Conservation (phyloP, 2,888 invertebrate genomes). For the Pollenia griseotomentosa region DNA sequence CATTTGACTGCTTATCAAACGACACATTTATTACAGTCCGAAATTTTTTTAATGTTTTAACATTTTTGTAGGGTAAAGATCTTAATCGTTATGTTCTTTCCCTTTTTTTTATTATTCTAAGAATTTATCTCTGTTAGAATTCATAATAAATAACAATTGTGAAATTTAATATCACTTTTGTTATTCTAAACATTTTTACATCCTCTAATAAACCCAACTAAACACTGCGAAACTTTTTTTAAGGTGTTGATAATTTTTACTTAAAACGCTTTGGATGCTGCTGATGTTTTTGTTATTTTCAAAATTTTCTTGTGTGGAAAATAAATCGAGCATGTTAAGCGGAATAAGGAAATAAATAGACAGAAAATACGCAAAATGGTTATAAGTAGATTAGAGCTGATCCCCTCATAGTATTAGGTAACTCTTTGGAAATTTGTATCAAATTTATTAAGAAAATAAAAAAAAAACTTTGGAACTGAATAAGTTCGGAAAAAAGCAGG, state of each 20-base stretch:
- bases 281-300: neutral
- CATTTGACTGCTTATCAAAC: no score
- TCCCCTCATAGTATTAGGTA: slow-evolving; percentile 29
- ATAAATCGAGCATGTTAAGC: slow-evolving; percentile 58
- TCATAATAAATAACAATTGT: neutral
- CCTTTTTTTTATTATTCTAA: neutral
- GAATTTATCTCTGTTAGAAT: neutral
- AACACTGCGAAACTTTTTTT: neutral
- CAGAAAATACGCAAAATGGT: neutral
- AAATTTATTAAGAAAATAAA: no score
- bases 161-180: slow-evolving; percentile 36
- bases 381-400: neutral
- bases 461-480: no score
- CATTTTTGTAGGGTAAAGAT: neutral
- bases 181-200: neutral
- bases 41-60: no score
- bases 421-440: neutral
- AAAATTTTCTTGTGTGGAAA: slow-evolving; percentile 44
- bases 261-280: slow-evolving; percentile 26
- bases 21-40: no score
- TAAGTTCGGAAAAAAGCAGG: no score
- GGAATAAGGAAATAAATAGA: slow-evolving; percentile 7
- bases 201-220: neutral
- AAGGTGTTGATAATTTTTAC: neutral
- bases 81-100: neutral